phyloP scores from a whole-genome alignment of 2,113 vertebrate genomes.

The Bujurquina vittata region DNA sequence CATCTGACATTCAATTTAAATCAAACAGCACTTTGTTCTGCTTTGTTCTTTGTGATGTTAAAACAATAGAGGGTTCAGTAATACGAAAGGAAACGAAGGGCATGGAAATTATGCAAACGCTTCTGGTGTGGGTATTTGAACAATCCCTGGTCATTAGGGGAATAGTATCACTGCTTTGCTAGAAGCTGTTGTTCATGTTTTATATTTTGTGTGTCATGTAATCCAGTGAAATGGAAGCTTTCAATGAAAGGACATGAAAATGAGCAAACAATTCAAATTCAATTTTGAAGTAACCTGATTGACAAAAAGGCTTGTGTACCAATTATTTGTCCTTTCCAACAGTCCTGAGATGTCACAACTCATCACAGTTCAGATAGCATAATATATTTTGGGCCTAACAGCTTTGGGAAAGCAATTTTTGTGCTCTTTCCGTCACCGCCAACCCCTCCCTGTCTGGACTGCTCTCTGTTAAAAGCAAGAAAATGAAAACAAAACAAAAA shows the following conservation, averaged over 20 bases:
- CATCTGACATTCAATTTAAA: background rate
- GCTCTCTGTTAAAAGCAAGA: background rate
- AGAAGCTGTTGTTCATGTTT: background rate
- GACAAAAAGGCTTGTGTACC: background rate
- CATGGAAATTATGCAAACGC: background rate
- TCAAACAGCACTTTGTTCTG: background rate
- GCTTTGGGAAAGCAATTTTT: constrained; percentile 1
- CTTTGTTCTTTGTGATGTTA: background rate
- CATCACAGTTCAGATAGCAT: constrained; percentile 6
- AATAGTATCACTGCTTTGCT: background rate
- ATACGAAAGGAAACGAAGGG: fast-evolving
- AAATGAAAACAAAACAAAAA: no score
- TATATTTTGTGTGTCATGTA: background rate
- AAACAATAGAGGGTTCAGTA: background rate
- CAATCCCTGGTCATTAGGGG: background rate
- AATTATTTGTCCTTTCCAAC: background rate
- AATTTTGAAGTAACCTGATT: background rate
- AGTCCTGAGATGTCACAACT: background rate
- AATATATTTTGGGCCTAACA: background rate
- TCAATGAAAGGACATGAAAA: background rate
- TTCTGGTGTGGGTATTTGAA: background rate
- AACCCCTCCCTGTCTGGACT: background rate
- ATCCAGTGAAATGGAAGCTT: background rate
- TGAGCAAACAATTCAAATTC: background rate
- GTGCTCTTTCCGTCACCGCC: background rate